Conservation (phyloP, 2,888 invertebrate species). For the Ferrisia virgata region DNA sequence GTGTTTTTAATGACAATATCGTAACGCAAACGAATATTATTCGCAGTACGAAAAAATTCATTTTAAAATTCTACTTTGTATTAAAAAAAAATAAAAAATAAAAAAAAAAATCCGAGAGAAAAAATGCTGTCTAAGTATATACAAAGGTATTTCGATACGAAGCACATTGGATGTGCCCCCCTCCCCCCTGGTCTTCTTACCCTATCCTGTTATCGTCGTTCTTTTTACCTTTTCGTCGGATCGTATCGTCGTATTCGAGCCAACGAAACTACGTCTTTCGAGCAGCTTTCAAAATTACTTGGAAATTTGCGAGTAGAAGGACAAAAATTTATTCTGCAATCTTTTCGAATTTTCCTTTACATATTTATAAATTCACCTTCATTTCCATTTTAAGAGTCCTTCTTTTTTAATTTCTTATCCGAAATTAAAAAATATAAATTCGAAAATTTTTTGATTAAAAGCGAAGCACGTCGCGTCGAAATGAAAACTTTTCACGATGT, state of each 20-base stretch:
- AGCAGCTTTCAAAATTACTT: constrained; percentile 5
- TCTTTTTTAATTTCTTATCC: neutral
- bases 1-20: constrained; percentile 14
- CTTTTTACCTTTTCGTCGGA: neutral
- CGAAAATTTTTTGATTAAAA: constrained; percentile 12
- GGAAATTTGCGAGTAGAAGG: neutral
- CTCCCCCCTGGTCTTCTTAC: neutral
- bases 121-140: constrained; percentile 12
- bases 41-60: neutral
- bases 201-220: neutral
- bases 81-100: neutral
- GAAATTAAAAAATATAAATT: constrained; percentile 30
- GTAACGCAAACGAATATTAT: constrained; percentile 12
- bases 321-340: constrained; percentile 15
- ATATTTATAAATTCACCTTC: constrained; percentile 26
- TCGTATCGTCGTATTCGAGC: too few species aligned
- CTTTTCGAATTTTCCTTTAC: constrained; percentile 4
- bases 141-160: constrained; percentile 10
- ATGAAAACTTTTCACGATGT: too few species aligned
- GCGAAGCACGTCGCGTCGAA: neutral
- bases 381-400: constrained; percentile 2
- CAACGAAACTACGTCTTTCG: too few species aligned
- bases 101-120: neutral
- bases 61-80: constrained; percentile 3
- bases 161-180: neutral